A percentile compares a stretch with the other conserved stretches of the same genome.
Conservation (phyloP, 2,113 vertebrate species). For the Hemichromis elongatus region DNA sequence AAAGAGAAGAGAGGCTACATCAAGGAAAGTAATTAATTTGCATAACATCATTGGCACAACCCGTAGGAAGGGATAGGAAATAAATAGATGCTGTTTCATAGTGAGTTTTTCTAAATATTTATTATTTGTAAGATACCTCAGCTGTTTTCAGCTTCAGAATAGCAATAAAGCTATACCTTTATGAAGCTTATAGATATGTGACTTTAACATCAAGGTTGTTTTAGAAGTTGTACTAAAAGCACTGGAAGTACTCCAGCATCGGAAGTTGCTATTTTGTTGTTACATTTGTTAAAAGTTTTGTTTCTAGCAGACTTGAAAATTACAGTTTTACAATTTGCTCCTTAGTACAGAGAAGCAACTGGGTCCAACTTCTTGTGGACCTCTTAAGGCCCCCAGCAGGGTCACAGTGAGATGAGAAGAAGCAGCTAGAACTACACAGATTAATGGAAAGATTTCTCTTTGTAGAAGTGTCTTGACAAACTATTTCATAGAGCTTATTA, state of each 20-base stretch:
- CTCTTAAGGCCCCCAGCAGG: conserved; percentile 10
- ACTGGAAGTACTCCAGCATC: not conserved
- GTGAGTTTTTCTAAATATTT: not conserved
- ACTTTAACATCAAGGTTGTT: not conserved
- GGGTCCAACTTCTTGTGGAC: not conserved
- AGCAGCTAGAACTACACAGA: not conserved
- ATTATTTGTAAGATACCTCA: not conserved
- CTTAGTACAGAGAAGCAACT: not conserved
- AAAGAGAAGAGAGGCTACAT: not conserved
- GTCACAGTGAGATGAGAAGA: not conserved
- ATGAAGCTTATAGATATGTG: not conserved
- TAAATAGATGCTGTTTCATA: not conserved
- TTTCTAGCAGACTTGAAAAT: not conserved
- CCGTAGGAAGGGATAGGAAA: not conserved
- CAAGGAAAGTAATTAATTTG: not conserved
- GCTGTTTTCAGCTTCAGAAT: not conserved
- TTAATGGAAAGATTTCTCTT: not conserved
- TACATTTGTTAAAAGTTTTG: not conserved
- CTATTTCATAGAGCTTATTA: not conserved
- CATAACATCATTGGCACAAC: not conserved
- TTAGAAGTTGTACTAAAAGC: not conserved
- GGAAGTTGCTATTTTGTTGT: not conserved
- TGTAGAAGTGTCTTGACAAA: not conserved
- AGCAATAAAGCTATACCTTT: not conserved
- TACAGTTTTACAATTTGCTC: not conserved